Conservation (phyloP, 2,888 invertebrate genomes). For the Leptura quadrifasciata region DNA sequence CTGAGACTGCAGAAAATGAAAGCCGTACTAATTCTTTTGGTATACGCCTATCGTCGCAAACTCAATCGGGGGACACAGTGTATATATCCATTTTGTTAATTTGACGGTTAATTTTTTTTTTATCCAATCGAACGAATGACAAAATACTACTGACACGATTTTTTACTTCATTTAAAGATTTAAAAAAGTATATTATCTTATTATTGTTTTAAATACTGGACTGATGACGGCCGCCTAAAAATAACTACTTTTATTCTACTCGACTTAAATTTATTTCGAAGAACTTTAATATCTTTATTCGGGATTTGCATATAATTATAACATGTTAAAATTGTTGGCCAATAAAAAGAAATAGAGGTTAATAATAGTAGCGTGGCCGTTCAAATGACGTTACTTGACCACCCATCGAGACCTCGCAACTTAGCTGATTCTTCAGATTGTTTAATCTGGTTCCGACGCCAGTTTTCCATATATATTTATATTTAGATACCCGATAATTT, state of each 20-base stretch:
- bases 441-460: conserved; percentile 21
- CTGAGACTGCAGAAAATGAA: no score
- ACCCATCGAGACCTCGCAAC: conserved; percentile 30
- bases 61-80: no score
- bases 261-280: conserved; percentile 21
- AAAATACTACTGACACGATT: no score
- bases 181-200: no score
- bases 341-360: conserved; percentile 38
- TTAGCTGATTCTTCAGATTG: conserved; percentile 12
- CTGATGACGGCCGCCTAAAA: neutral
- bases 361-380: conserved; percentile 36
- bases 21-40: no score
- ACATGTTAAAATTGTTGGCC: conserved; percentile 29
- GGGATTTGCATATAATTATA: conserved; percentile 36
- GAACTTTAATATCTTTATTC: conserved; percentile 37
- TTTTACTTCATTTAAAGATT: no score
- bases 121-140: no score
- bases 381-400: conserved; percentile 31
- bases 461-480: conserved; percentile 24
- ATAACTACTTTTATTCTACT: neutral
- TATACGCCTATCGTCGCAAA: no score
- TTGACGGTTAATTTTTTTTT: no score
- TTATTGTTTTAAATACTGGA: neutral
- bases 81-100: no score
- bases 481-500: conserved; percentile 28